Base-by-base conservation (phyloP, 2,797 vertebrate genomes). In the Sciurus carolinensis region DNA sequence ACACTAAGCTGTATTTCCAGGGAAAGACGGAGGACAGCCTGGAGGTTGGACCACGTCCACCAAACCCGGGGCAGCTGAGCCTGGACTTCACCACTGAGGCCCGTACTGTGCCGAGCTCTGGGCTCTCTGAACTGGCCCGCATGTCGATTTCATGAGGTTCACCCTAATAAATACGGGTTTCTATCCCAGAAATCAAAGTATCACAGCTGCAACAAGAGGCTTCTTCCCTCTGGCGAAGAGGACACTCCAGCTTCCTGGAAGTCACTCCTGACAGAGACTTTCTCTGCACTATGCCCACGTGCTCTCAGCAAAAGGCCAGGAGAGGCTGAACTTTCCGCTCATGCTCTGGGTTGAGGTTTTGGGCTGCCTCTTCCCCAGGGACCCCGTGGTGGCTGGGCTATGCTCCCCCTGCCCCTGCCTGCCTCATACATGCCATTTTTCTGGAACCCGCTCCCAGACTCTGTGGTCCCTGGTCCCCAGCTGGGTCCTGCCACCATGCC, bases 1-100 rank as follows among this genome's bases (percentile, higher is more conserved):
- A 36, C 93, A 24, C 24, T 8, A 26, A 71, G 57, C 30, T 94
- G 90, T 96, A 84, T 84, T 86, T 94, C 86, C 44, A 83, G 86
- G 47, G 57, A 81, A 82, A 91, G 95, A 57, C 33, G 59, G 42
- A 54, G 11, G 18, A 14, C 89, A 83, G 59, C 47, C 57, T 11
- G 36, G 42, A 73, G 71, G 67, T 59, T 69, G 95, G 66, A 67
- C 52, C 42, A 36, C 36, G 36, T 36, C 36, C 36, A 36, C 36
- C 36, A 36, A 36, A 36, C 36, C 36, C 36, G 7, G 42, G 18
- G 30, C 15, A 39, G 33, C n/a, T 1, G 8, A 54, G 64, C 36
- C n/a, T 33, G 39, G 0, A 0, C 5, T 7, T 52, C 30, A 36
- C 26, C 4, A 12, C 3, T 0, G 39, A 14, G 20, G 39, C 54